These are phyloP conservation scores for Listronotus oregonensis DNA, from an alignment of 1,140 invertebrate species.

Conservation along the genomic window DNA sequence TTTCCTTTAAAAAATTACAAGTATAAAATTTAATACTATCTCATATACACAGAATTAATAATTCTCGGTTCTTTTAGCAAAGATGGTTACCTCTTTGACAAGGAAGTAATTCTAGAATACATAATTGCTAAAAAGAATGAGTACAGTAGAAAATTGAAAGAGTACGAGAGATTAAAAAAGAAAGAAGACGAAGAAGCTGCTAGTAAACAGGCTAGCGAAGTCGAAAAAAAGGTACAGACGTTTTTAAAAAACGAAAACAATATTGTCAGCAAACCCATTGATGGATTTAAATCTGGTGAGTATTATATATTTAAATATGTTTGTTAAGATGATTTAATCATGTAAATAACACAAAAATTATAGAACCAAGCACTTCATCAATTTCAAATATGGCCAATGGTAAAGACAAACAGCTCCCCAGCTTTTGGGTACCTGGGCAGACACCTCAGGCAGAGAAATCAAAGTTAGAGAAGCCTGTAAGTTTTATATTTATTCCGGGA, in stretches of 20 bases:
- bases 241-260: conserved; percentile 81
- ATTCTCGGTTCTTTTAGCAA: conserved; percentile 62
- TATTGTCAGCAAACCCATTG: conserved; percentile 63
- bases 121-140: conserved; percentile 95
- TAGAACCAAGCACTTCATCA: conserved; percentile 55
- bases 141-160: conserved; percentile 86
- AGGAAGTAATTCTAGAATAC: conserved; percentile 96
- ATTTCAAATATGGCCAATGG: conserved; percentile 79
- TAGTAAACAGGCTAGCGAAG: conserved; percentile 72
- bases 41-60: not conserved
- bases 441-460: conserved; percentile 82
- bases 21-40: no score
- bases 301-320: conserved; percentile 11
- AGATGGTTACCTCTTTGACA: conserved; percentile 96
- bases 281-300: conserved; percentile 59
- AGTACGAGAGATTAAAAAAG: conserved; percentile 88
- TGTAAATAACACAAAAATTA: not conserved
- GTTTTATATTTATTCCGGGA: conserved; percentile 27
- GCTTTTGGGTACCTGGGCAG: conserved; percentile 96
- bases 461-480: conserved; percentile 80
- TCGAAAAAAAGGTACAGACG: conserved; percentile 70
- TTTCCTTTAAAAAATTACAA: not conserved
- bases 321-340: not conserved
- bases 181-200: conserved; percentile 68
- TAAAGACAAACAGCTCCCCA: conserved; percentile 74